These are phyloP conservation scores for Sminthurinus signatus DNA, from an alignment of 1,140 invertebrate genomes.

Conservation along the genomic window DNA sequence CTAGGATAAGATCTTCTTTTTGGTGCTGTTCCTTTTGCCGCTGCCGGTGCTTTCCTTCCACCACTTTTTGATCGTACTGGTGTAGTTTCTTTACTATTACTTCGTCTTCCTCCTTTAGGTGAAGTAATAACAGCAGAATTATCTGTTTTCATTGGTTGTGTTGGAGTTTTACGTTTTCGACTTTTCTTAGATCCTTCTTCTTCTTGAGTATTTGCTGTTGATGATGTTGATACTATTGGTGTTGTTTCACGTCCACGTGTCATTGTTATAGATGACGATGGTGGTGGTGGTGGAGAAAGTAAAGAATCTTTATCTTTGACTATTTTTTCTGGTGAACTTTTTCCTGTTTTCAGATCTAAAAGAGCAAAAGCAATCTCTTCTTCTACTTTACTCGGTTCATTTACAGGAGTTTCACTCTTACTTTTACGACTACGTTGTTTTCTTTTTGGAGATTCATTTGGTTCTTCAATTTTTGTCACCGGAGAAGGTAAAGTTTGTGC, in stretches of 20 bases:
- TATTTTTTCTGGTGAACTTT: conserved; percentile 12
- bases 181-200: too few species aligned
- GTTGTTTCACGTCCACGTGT: not conserved
- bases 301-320: not conserved
- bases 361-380: conserved; percentile 19
- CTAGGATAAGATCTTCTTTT: too few species aligned
- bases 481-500: too few species aligned
- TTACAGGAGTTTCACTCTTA: not conserved
- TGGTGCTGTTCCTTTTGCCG: too few species aligned
- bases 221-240: not conserved
- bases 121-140: not conserved
- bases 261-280: too few species aligned
- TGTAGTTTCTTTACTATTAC: not conserved
- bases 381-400: conserved; percentile 11
- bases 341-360: conserved; percentile 18
- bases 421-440: too few species aligned
- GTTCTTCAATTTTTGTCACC: too few species aligned
- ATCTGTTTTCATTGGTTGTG: not conserved
- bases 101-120: not conserved
- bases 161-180: too few species aligned
- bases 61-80: not conserved
- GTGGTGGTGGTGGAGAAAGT: too few species aligned
- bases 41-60: too few species aligned
- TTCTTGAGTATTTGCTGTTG: not conserved
- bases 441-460: conserved; percentile 4